phyloP scores from a whole-genome alignment of 1,140 invertebrate species.

The Schlechtendalia chinensis region DNA sequence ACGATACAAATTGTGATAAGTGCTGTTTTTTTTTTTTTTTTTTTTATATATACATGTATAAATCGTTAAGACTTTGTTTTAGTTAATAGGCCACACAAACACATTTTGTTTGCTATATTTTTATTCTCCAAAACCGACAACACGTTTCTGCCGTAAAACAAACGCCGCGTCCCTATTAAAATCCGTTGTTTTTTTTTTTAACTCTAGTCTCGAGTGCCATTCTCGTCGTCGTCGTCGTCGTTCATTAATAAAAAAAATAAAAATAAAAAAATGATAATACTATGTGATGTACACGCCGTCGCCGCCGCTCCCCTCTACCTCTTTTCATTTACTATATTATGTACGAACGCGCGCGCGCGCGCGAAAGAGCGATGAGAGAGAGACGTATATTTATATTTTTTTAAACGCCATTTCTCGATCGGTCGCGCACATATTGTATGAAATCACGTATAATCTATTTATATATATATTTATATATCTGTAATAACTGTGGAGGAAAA shows the following conservation, averaged over 20 bases:
- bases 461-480: not conserved
- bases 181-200: conserved; percentile 14
- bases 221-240: too few species aligned
- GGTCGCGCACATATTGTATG: conserved; percentile 35
- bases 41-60: too few species aligned
- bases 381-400: too few species aligned
- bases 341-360: not conserved
- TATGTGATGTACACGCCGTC: not conserved
- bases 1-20: conserved; percentile 49
- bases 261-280: too few species aligned
- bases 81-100: conserved; percentile 27
- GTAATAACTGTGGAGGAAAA: conserved; percentile 24
- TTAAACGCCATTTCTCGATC: conserved; percentile 13
- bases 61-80: conserved; percentile 46
- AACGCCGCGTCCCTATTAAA: not conserved
- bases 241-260: too few species aligned
- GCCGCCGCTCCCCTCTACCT: not conserved
- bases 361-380: too few species aligned
- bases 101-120: not conserved
- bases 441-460: conserved; percentile 24
- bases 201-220: conserved; percentile 49
- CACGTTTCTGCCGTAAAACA: conserved; percentile 47
- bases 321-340: not conserved
- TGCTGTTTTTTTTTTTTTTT: conserved; percentile 38
- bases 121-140: conserved; percentile 21